Base-by-base conservation (phyloP, 53 echinoderm and acorn worm genomes). In the Antedon mediterranea region DNA sequence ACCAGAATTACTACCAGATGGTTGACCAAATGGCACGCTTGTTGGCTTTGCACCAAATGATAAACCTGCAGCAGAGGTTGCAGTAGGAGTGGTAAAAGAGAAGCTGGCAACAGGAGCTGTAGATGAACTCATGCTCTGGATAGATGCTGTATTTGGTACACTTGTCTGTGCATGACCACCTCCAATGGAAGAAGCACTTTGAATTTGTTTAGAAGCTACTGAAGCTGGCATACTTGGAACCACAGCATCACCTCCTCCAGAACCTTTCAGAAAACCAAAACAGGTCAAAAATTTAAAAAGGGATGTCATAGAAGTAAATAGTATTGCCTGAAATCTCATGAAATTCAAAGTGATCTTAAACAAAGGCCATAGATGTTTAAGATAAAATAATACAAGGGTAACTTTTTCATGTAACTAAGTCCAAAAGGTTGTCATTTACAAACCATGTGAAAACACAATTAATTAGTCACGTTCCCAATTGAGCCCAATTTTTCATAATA, bases 21-120 rank as follows among this genome's bases (percentile, higher is more conserved):
- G 30, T 28, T 37, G 74, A 31, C 43, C 43, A 9, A 37, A 13
- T 11, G 33, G 34, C 28, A 31, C 70, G 28, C 20, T 23, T 57
- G 57, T 57, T 57, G 57, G 9, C 57, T 57, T 57, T 57, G 57
- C 2, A 57, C 15, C 57, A 32, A 34, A 23, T 30, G 28, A 72
- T 32, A 33, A 34, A 4, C 28, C 30, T 26, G 32, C 5, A 31
- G 30, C 0, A 0, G 79, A 34, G 20, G 71, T 70, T 0, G 32
- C 43, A 28, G 78, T 78, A 29, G 78, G 78, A 3, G 43, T 43
- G 13, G 79, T 70, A 32, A 79, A 79, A 28, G 79, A 79, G 79
- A 79, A 71, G 78, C 78, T 27, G 71, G 30, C n/a, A n/a, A n/a
- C n/a, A n/a, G 72, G 43, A 0, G 71, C 30, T 31, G 41, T 18